A percentile compares a stretch with the other conserved stretches of the same genome.
Evolutionary conservation across 2,797 vertebrate species (phyloP).

Genomic region (Phataginus tetradactyla): DNA sequence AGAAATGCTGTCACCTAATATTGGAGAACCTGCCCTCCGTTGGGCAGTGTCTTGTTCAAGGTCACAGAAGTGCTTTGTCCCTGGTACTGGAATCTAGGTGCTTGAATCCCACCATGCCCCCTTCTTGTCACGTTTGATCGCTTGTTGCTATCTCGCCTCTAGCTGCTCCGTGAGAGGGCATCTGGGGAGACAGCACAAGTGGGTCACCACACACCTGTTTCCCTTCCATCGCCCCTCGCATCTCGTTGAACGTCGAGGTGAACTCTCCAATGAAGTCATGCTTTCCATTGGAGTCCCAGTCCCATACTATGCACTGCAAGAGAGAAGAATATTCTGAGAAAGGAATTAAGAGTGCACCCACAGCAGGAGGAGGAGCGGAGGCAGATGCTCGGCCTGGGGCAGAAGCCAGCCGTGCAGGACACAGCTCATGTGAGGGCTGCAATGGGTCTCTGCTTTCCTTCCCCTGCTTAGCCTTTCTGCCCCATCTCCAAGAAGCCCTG

Average conservation of each 20-base stretch:
- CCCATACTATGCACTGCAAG: slow-evolving; percentile 97
- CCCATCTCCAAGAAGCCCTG: not conserved
- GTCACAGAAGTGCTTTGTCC: not conserved
- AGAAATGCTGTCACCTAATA: not conserved
- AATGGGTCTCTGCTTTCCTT: not conserved
- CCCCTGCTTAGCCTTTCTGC: not conserved
- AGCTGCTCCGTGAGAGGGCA: not conserved
- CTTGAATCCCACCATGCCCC: not conserved
- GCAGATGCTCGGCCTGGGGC: not conserved
- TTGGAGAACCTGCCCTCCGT: not conserved
- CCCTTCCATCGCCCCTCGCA: slow-evolving; percentile 95
- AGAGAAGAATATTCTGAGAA: slow-evolving; percentile 40
- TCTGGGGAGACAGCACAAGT: rapidly evolving
- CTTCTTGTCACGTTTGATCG: not conserved
- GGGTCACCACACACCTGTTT: slow-evolving; percentile 90
- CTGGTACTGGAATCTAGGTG: not conserved
- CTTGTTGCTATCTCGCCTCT: not conserved
- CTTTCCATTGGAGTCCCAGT: slow-evolving; percentile 99
- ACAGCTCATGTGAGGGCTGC: no score
- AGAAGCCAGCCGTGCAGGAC: not conserved
- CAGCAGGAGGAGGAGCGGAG: not conserved
- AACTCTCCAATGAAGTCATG: slow-evolving; percentile 99
- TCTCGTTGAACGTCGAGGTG: slow-evolving; percentile 96
- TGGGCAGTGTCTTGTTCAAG: not conserved
- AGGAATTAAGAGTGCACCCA: slow-evolving; percentile 5